phyloP scores from a whole-genome alignment of 2,797 vertebrate species.

The Heteromormyrus szaboi region DNA sequence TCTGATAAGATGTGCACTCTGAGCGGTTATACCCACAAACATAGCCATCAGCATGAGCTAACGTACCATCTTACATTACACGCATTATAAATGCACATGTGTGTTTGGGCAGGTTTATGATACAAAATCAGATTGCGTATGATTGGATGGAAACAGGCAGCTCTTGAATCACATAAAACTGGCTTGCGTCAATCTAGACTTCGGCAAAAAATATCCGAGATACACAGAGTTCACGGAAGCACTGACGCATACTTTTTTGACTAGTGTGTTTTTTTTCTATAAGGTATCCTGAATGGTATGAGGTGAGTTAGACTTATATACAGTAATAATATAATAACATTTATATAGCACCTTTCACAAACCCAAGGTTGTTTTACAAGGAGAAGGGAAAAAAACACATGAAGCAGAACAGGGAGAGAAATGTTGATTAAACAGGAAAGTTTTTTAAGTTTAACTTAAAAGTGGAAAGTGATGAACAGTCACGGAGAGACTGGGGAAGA shows the following conservation, averaged over 20 bases:
- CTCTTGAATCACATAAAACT: not conserved
- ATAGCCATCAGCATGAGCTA: not conserved
- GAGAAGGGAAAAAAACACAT: not conserved
- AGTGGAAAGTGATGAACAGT: not conserved
- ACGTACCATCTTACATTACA: not conserved
- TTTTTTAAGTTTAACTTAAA: not conserved
- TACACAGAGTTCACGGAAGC: not conserved
- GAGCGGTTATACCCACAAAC: not conserved
- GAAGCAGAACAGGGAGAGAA: not conserved
- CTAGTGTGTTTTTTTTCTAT: not conserved
- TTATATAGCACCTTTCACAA: not conserved
- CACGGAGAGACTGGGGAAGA: not conserved
- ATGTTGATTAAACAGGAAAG: not conserved
- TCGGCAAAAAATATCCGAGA: not conserved
- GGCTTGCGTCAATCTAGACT: not conserved
- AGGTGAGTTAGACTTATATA: not conserved
- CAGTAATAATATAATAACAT: not conserved
- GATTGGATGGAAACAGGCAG: not conserved
- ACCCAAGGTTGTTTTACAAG: not conserved
- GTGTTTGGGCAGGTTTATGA: not conserved
- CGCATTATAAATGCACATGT: not conserved
- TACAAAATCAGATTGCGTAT: not conserved
- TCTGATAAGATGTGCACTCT: not conserved
- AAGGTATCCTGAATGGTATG: not conserved
- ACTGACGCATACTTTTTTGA: not conserved